Evolutionary conservation across 2,797 vertebrate species (phyloP).

Genomic region (Poeciliopsis infans): DNA sequence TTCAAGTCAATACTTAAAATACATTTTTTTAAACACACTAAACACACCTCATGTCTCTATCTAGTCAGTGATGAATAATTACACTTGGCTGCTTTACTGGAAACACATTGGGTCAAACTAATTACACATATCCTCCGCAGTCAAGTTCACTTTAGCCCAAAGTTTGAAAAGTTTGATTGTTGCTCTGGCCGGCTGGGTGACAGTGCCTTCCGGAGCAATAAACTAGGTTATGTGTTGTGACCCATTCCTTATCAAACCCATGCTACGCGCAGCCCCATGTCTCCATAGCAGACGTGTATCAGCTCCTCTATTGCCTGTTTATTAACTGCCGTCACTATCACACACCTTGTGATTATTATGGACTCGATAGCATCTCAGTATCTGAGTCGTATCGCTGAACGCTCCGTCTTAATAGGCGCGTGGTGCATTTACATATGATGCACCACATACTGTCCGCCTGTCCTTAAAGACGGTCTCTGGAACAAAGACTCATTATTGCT

Average conservation of each 20-base stretch:
- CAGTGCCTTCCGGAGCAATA: conserved; percentile 43
- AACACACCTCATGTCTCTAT: no score
- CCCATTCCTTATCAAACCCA: conserved; percentile 65
- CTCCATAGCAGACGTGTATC: conserved; percentile 54
- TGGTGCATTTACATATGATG: conserved; percentile 20
- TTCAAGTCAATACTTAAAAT: no score
- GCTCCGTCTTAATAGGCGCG: conserved; percentile 11
- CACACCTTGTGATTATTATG: conserved; percentile 51
- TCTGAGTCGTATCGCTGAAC: conserved; percentile 29
- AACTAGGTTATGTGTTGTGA: conserved; percentile 49
- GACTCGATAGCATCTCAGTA: conserved; percentile 26
- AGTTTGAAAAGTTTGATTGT: neutral
- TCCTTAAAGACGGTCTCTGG: neutral
- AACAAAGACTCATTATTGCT: conserved; percentile 43
- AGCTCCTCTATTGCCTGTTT: conserved; percentile 57
- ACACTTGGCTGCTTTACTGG: neutral
- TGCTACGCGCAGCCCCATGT: conserved; percentile 44
- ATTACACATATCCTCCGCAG: neutral
- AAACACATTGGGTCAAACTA: neutral
- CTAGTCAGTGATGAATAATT: neutral
- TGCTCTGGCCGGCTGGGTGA: neutral
- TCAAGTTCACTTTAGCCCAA: neutral
- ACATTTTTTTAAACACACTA: no score
- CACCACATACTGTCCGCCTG: neutral
- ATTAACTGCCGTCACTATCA: conserved; percentile 64